Conservation (phyloP, 2,113 vertebrate genomes). For the Tachysurus vachellii region DNA sequence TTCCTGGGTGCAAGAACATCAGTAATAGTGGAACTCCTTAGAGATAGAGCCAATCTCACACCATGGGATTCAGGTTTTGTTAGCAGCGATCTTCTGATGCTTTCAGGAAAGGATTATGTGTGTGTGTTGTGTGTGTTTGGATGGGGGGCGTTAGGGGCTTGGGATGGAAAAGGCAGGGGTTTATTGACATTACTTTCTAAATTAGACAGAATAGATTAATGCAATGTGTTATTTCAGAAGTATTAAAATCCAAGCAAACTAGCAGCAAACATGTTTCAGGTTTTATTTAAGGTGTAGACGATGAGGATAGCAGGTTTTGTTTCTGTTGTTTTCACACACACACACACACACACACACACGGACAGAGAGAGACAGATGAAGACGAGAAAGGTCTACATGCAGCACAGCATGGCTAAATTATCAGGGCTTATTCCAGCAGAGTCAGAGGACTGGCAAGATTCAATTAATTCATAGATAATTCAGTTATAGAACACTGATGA, state of each 20-base stretch:
- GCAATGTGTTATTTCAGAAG: slow-evolving; percentile 57
- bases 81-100: slow-evolving; percentile 12
- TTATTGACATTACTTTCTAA: not conserved
- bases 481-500: slow-evolving; percentile 53
- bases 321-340: not conserved
- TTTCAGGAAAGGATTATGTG: not conserved
- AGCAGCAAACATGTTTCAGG: slow-evolving; percentile 2
- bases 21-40: slow-evolving; percentile 7
- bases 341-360: too few relatives aligned
- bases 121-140: too few relatives aligned
- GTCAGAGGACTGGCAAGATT: slow-evolving; percentile 40
- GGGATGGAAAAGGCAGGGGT: not conserved
- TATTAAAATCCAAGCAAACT: slow-evolving; percentile 49
- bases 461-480: slow-evolving; percentile 53
- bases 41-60: slow-evolving; percentile 19
- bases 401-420: slow-evolving; percentile 34
- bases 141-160: too few relatives aligned
- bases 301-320: not conserved
- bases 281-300: slow-evolving; percentile 33
- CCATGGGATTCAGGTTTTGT: slow-evolving; percentile 24
- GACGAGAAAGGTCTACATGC: slow-evolving; percentile 44
- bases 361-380: not conserved
- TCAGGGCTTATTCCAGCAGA: slow-evolving; percentile 37
- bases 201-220: not conserved
- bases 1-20: slow-evolving; percentile 55